Evolutionary conservation across 2,113 vertebrate genomes (phyloP).

Genomic region (Phoenicopterus ruber): DNA sequence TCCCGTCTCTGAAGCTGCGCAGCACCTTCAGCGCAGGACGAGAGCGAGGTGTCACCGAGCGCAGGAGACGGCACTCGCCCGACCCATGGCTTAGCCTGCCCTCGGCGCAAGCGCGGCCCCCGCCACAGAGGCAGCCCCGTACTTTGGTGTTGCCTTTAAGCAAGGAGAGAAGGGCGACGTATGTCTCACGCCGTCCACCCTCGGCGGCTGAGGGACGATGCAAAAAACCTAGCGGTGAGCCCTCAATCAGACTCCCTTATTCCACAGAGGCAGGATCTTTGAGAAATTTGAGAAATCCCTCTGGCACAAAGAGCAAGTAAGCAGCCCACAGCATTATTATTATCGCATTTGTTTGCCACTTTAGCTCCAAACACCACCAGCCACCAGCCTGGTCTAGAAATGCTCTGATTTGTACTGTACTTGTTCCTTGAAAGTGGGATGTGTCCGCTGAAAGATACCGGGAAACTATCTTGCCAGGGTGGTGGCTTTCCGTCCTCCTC

Average conservation of each 20-base stretch:
- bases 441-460: background rate
- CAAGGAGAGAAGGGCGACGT: background rate
- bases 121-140: background rate
- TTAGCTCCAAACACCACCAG: background rate
- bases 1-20: background rate
- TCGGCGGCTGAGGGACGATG: background rate
- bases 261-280: background rate
- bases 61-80: background rate
- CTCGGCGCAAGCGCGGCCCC: accelerated
- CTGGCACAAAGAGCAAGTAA: background rate
- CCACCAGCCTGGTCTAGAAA: background rate
- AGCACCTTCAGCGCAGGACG: background rate
- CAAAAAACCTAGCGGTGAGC: background rate
- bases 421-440: background rate
- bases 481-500: background rate
- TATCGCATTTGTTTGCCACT: background rate
- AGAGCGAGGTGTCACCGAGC: no score
- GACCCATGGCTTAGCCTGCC: no score
- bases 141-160: background rate
- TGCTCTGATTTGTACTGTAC: background rate
- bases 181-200: background rate
- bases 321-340: background rate
- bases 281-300: background rate
- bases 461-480: background rate
- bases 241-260: background rate